phyloP scores from a whole-genome alignment of 2,113 vertebrate species.

The Paramormyrops kingsleyae region DNA sequence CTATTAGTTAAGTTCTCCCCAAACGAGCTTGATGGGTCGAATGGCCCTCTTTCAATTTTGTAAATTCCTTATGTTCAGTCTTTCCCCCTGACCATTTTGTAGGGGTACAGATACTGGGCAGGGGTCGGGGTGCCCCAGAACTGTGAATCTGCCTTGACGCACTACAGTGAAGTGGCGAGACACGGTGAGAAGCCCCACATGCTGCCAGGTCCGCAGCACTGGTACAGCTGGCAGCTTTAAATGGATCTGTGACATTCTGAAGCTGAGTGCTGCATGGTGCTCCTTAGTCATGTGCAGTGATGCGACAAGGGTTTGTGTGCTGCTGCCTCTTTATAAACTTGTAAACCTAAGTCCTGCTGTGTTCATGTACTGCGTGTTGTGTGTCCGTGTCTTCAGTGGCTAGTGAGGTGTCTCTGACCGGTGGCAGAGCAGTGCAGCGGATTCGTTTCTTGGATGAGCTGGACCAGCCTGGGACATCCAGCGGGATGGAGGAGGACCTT shows the following conservation, averaged over 20 bases:
- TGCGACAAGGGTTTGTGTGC: background rate
- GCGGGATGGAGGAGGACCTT: constrained; percentile 93
- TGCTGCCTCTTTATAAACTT: background rate
- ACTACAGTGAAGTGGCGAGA: constrained; percentile 91
- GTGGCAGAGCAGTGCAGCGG: constrained; percentile 89
- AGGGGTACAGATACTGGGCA: constrained; percentile 97
- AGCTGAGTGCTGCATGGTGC: background rate
- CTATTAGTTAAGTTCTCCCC: too few relatives aligned
- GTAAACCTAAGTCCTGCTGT: background rate
- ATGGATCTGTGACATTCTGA: background rate
- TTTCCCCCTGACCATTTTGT: background rate
- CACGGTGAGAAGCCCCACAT: constrained; percentile 65
- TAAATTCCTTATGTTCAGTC: too few relatives aligned
- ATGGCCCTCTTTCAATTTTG: too few relatives aligned
- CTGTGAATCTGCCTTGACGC: constrained; percentile 93
- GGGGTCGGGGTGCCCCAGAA: constrained; percentile 94
- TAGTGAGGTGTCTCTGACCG: constrained; percentile 89
- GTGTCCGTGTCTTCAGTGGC: constrained; percentile 65
- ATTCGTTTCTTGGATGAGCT: constrained; percentile 88
- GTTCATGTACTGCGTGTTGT: background rate
- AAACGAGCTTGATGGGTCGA: too few relatives aligned
- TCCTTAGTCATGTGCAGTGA: background rate
- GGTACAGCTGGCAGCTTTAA: background rate
- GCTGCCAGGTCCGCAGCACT: background rate
- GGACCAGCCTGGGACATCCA: constrained; percentile 90